phyloP scores from a whole-genome alignment of 2,797 vertebrate genomes.

The Babyrousa celebensis region DNA sequence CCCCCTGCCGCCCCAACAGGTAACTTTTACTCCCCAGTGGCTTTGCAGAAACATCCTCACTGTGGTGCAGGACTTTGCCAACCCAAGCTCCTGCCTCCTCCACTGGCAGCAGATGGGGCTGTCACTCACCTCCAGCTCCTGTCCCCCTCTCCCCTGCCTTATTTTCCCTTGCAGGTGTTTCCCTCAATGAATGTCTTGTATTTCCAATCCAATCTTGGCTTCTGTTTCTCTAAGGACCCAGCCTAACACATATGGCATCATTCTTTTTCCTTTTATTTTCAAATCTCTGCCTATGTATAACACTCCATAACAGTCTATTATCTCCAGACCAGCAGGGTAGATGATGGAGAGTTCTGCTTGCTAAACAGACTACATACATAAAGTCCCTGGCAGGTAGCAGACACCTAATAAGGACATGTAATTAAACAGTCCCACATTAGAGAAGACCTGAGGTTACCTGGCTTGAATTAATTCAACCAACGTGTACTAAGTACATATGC shows the following conservation, averaged over 20 bases:
- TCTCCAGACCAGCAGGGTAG: not conserved
- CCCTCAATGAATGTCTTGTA: not conserved
- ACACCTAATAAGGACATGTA: not conserved
- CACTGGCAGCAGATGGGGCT: not conserved
- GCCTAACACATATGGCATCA: not conserved
- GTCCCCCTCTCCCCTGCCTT: not conserved
- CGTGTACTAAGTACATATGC: not conserved
- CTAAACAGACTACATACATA: not conserved
- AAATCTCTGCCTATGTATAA: not conserved
- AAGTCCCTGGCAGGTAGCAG: not conserved
- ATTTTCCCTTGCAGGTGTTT: not conserved
- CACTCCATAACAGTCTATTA: not conserved
- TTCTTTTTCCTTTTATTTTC: not conserved
- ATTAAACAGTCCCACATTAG: not conserved
- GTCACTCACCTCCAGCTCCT: too few species aligned
- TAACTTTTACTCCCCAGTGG: not conserved
- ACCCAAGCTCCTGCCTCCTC: not conserved
- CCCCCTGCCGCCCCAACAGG: not conserved
- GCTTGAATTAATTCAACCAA: not conserved
- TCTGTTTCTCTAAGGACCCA: not conserved
- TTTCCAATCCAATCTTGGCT: not conserved
- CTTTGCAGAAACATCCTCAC: not conserved
- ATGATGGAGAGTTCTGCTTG: not conserved
- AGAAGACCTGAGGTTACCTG: not conserved
- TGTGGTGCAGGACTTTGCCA: not conserved